phyloP scores from a whole-genome alignment of 2,797 vertebrate species.

The Bradypus variegatus region DNA sequence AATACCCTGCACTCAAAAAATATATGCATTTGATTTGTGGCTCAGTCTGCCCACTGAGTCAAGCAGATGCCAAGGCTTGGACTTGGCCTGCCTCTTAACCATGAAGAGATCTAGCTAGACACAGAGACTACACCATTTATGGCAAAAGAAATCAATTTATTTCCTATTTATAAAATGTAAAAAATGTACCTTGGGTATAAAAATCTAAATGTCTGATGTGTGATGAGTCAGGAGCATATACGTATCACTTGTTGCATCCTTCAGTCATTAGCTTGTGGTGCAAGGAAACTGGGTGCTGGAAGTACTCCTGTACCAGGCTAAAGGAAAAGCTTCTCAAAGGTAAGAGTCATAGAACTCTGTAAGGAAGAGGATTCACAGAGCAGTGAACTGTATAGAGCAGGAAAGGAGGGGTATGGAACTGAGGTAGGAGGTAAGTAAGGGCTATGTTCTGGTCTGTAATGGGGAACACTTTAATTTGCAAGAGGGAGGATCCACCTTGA shows the following conservation, averaged over 20 bases:
- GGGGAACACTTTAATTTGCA: background rate
- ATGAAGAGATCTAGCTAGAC: background rate
- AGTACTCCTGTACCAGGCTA: background rate
- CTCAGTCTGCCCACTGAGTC: background rate
- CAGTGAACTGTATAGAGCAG: background rate
- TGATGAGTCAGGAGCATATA: background rate
- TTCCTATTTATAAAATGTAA: constrained; percentile 47
- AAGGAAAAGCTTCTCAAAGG: background rate
- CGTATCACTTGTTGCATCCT: background rate
- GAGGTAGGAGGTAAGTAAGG: background rate
- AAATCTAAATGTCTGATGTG: background rate
- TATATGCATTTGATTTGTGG: background rate
- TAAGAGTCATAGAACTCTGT: background rate
- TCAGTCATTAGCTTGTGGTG: background rate
- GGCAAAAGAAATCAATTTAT: constrained; percentile 47
- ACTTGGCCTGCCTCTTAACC: background rate
- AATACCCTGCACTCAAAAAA: background rate
- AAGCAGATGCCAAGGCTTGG: background rate
- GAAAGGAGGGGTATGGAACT: background rate
- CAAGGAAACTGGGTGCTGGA: background rate
- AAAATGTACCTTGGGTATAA: background rate
- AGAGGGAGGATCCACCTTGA: background rate
- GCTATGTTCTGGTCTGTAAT: background rate
- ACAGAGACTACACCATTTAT: background rate
- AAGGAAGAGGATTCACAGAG: background rate